phyloP scores from a whole-genome alignment of 23 tunicate genomes.

The Styela plicata region DNA sequence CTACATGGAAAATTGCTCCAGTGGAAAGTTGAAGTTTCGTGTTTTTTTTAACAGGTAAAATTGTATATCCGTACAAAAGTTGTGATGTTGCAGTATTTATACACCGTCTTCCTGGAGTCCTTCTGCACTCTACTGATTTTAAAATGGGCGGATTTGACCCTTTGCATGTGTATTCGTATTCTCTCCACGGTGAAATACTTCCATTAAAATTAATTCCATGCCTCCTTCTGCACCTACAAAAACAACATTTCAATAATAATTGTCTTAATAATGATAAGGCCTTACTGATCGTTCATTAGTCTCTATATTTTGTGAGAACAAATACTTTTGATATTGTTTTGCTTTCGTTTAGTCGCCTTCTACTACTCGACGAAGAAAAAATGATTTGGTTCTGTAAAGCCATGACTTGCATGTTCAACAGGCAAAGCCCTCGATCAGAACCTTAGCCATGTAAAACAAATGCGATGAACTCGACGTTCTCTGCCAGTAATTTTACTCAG shows the following conservation, averaged over 20 bases:
- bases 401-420: too few species aligned
- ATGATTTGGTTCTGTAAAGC: too few species aligned
- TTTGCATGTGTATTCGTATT: background rate
- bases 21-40: background rate
- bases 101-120: background rate
- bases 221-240: background rate
- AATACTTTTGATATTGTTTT: too few species aligned
- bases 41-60: background rate
- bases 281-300: too few species aligned
- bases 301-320: too few species aligned
- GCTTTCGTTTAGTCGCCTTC: too few species aligned
- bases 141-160: background rate
- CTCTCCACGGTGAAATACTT: background rate
- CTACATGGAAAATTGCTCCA: background rate
- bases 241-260: background rate
- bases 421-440: too few species aligned
- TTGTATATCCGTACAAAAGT: background rate
- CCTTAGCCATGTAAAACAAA: too few species aligned
- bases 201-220: background rate
- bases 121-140: background rate
- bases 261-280: too few species aligned
- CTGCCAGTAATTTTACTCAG: too few species aligned
- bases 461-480: too few species aligned
- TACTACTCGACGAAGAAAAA: too few species aligned
- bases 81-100: background rate